These are phyloP conservation scores for Alviniconcha marisindica DNA, from an alignment of 1,140 invertebrate species.

Conservation along the genomic window DNA sequence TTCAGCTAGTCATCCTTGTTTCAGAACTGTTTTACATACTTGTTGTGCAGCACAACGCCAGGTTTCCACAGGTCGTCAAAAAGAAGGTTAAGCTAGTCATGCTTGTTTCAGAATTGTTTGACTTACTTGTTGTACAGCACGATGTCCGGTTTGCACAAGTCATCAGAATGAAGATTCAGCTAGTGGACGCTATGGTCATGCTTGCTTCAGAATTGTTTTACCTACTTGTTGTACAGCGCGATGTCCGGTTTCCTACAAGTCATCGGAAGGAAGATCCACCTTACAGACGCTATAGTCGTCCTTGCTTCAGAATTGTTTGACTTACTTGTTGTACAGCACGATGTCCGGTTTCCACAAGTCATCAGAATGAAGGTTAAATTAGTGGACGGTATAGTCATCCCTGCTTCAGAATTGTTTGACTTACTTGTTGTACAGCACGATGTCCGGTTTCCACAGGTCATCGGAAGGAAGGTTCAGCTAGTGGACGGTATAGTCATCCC, in stretches of 20 bases:
- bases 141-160: slow-evolving; percentile 87
- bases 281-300: slow-evolving; percentile 91
- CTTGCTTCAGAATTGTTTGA: too few species aligned
- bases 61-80: too few species aligned
- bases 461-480: slow-evolving; percentile 82
- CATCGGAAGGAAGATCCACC: slow-evolving; percentile 82
- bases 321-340: too few species aligned
- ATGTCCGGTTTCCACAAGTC: slow-evolving; percentile 89
- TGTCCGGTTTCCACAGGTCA: slow-evolving; percentile 87
- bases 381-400: too few species aligned
- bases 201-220: too few species aligned
- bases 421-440: slow-evolving; percentile 77
- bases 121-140: slow-evolving; percentile 76
- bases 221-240: slow-evolving; percentile 76
- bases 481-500: too few species aligned
- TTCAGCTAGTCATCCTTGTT: slow-evolving; percentile 86
- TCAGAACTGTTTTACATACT: too few species aligned
- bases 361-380: slow-evolving; percentile 82
- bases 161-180: slow-evolving; percentile 82
- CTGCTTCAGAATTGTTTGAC: too few species aligned
- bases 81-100: too few species aligned
- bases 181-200: too few species aligned
- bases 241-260: slow-evolving; percentile 88
- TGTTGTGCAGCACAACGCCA: too few species aligned
- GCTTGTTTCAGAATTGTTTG: too few species aligned